These are phyloP conservation scores for Ammodytes dubius DNA, from an alignment of 2,113 vertebrate species.

Conservation along the genomic window DNA sequence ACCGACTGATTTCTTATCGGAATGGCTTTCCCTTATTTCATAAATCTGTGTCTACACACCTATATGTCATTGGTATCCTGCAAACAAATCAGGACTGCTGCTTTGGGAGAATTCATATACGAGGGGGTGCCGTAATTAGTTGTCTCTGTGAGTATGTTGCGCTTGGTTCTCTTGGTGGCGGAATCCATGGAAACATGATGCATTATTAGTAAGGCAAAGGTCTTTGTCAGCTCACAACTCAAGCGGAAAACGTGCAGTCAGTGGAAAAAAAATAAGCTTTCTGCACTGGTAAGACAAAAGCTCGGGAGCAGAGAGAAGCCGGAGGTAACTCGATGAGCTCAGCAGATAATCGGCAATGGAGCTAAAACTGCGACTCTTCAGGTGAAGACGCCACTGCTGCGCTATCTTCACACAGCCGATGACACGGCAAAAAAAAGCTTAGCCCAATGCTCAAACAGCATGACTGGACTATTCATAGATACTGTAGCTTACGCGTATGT, in stretches of 20 bases:
- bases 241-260: conserved; percentile 57
- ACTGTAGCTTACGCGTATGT: not conserved
- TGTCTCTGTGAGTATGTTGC: conserved; percentile 16
- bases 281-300: conserved; percentile 51
- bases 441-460: not conserved
- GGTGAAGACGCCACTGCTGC: not conserved
- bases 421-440: conserved; percentile 1
- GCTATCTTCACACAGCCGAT: not conserved
- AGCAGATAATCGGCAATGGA: conserved; percentile 44
- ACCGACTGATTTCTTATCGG: not conserved
- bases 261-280: conserved; percentile 58
- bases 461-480: not conserved
- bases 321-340: conserved; percentile 48
- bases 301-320: not conserved
- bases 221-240: conserved; percentile 47
- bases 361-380: conserved; percentile 10
- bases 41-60: not conserved
- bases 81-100: not conserved
- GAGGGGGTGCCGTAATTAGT: conserved; percentile 11
- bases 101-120: conserved; percentile 18
- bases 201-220: conserved; percentile 51
- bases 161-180: conserved; percentile 14
- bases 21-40: not conserved
- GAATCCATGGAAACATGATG: conserved; percentile 47
- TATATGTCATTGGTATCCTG: not conserved